Conservation (phyloP, 2,113 vertebrate genomes). For the Coryphaenoides rupestris region DNA sequence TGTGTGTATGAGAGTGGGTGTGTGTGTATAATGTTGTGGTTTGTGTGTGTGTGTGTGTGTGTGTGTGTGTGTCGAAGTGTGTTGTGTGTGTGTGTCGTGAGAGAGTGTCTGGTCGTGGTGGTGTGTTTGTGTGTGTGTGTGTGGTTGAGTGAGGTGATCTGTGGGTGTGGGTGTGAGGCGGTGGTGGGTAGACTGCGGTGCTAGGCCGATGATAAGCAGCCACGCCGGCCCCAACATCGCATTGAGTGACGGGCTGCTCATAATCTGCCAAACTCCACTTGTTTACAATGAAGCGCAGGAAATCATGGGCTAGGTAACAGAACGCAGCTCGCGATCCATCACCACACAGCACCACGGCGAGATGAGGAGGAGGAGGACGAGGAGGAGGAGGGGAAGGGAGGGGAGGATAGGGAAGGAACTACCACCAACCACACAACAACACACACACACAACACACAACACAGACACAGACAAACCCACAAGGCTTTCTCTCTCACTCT, state of each 20-base stretch:
- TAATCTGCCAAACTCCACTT: slow-evolving; percentile 98
- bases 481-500: too few species aligned
- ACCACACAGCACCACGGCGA: slow-evolving; percentile 52
- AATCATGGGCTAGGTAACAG: slow-evolving; percentile 98
- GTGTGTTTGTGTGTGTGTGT: slow-evolving; percentile 44
- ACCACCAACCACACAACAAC: slow-evolving; percentile 31
- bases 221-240: slow-evolving; percentile 90
- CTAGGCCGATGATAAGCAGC: slow-evolving; percentile 87
- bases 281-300: slow-evolving; percentile 90
- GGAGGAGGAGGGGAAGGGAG: too few species aligned
- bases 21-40: too few species aligned
- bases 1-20: too few species aligned
- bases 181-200: slow-evolving; percentile 74
- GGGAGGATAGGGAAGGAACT: too few species aligned
- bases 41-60: too few species aligned
- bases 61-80: too few species aligned
- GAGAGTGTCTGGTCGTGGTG: too few species aligned
- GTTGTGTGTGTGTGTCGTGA: too few species aligned
- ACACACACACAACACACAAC: too few species aligned
- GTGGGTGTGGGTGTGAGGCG: slow-evolving; percentile 36
- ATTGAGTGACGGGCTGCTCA: slow-evolving; percentile 93
- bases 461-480: too few species aligned
- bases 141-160: slow-evolving; percentile 29
- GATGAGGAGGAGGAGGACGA: too few species aligned
- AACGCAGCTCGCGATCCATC: slow-evolving; percentile 87